Conservation (phyloP, 2,797 vertebrate species). For the Enteromius radiatus region DNA sequence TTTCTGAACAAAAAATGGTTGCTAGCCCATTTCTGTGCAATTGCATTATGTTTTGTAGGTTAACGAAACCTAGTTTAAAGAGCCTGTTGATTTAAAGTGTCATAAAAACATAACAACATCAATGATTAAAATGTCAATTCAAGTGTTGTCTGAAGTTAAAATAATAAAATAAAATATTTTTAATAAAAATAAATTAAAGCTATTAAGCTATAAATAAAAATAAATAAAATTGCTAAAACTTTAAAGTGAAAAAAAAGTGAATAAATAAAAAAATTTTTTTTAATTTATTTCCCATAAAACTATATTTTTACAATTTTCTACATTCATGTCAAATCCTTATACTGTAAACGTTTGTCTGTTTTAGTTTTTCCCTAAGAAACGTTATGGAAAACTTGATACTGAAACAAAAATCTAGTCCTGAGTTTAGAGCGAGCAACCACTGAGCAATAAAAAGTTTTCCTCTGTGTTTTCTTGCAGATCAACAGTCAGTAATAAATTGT, state of each 20-base stretch:
- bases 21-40: background rate
- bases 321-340: background rate
- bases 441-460: background rate
- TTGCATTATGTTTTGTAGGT: background rate
- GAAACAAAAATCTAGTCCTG: background rate
- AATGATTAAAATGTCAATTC: background rate
- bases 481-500: conserved; percentile 11
- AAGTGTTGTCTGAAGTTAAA: background rate
- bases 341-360: background rate
- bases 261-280: background rate
- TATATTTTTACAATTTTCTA: background rate
- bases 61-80: background rate
- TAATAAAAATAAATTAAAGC: background rate
- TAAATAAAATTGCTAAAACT: background rate
- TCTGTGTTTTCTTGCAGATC: background rate
- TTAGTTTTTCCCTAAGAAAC: background rate
- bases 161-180: background rate
- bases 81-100: background rate
- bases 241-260: background rate
- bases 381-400: background rate
- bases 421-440: background rate
- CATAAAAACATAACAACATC: background rate
- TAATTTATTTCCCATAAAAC: background rate
- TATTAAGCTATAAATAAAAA: background rate
- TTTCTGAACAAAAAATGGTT: background rate